Percentiles rank a stretch among this genome's conserved stretches.
Conservation (phyloP, 2,113 vertebrate genomes). For the Henicopernis longicauda region DNA sequence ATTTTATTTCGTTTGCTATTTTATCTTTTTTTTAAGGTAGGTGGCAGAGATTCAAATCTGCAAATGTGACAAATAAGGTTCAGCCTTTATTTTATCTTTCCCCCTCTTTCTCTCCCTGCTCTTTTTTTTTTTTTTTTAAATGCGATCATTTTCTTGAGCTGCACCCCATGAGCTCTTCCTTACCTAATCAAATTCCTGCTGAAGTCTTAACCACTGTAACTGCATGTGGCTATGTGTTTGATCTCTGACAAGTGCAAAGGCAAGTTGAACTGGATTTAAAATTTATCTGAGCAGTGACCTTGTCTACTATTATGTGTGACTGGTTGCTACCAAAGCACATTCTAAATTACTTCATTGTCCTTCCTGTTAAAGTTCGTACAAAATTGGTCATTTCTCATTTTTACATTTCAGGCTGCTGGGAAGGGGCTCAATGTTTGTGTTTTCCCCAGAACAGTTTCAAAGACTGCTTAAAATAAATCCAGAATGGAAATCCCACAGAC, state of each 20-base stretch:
- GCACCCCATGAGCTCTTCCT: neutral
- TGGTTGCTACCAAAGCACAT: neutral
- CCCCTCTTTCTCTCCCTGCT: neutral
- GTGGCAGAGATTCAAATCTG: neutral
- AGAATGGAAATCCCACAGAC: constrained; percentile 87
- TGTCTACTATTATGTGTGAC: neutral
- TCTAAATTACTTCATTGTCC: neutral
- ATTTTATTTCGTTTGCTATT: constrained; percentile 20
- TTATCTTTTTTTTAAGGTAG: neutral
- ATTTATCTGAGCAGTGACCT: neutral
- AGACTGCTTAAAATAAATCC: constrained; percentile 84
- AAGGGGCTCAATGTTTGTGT: constrained; percentile 97
- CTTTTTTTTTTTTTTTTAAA: neutral
- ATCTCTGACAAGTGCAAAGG: constrained; percentile 3
- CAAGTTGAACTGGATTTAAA: constrained; percentile 20
- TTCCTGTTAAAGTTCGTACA: neutral
- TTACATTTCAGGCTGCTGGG: constrained; percentile 84
- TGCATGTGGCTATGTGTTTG: neutral
- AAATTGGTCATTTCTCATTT: constrained; percentile 18
- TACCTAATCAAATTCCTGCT: constrained; percentile 26
- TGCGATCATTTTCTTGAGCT: neutral
- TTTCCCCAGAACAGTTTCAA: constrained; percentile 91
- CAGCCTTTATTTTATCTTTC: neutral
- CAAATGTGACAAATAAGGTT: neutral
- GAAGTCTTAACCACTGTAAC: neutral